phyloP scores from a whole-genome alignment of 1,140 invertebrate species.

The Oncopodura yosiiana region DNA sequence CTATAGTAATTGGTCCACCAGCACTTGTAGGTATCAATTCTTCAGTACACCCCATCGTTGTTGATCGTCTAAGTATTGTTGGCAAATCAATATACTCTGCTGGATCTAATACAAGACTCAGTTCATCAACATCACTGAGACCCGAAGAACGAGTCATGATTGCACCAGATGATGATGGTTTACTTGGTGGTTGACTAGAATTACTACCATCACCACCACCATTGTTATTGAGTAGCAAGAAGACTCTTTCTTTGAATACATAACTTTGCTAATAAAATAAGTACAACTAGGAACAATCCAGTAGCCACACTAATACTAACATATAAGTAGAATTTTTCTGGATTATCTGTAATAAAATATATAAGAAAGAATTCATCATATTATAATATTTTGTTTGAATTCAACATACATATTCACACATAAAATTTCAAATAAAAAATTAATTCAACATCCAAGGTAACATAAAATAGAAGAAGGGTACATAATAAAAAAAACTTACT shows the following conservation, averaged over 20 bases:
- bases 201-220: neutral
- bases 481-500: slow-evolving; percentile 43
- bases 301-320: slow-evolving; percentile 57
- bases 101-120: slow-evolving; percentile 27
- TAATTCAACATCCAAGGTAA: neutral
- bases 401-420: neutral
- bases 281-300: slow-evolving; percentile 56
- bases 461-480: neutral
- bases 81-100: slow-evolving; percentile 25
- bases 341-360: slow-evolving; percentile 51
- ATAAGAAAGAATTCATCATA: slow-evolving; percentile 8
- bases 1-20: neutral
- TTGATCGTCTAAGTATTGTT: slow-evolving; percentile 25
- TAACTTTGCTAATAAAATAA: slow-evolving; percentile 43
- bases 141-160: slow-evolving; percentile 19
- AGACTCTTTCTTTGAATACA: slow-evolving; percentile 8
- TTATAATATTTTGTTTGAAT: neutral
- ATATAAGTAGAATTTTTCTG: slow-evolving; percentile 66
- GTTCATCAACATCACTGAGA: slow-evolving; percentile 35
- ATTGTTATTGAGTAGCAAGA: neutral
- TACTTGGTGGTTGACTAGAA: slow-evolving; percentile 4
- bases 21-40: slow-evolving; percentile 9
- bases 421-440: neutral
- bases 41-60: slow-evolving; percentile 1
- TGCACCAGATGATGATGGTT: slow-evolving; percentile 15